Percentiles rank a stretch among this genome's conserved stretches.
These are phyloP conservation scores for Parasteatoda tepidariorum DNA, from an alignment of 1,140 invertebrate species.

Conservation along the genomic window DNA sequence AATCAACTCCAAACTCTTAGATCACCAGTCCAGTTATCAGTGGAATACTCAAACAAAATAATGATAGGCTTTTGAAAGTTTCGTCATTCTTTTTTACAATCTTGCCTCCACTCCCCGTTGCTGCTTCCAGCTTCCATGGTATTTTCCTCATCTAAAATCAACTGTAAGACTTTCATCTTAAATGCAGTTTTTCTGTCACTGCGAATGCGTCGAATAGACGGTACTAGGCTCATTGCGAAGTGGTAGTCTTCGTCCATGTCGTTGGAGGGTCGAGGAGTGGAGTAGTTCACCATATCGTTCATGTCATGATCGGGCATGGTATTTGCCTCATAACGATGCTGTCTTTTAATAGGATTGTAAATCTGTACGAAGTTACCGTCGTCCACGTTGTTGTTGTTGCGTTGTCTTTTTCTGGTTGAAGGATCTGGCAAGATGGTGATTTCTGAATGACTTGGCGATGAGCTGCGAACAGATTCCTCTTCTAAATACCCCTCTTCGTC, in stretches of 20 bases:
- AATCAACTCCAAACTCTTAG: too few relatives aligned
- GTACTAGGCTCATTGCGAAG: constrained; percentile 16
- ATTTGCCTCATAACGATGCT: neutral
- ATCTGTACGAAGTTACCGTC: neutral
- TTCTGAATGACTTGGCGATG: neutral
- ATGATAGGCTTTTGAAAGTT: too few relatives aligned
- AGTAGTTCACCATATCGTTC: neutral
- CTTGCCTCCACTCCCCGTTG: too few relatives aligned
- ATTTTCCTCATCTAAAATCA: constrained; percentile 16
- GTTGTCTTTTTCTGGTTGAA: neutral
- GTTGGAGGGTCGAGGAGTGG: neutral
- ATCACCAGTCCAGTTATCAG: too few relatives aligned
- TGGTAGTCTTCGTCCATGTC: constrained; percentile 28
- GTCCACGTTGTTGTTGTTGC: neutral
- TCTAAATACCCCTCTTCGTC: neutral
- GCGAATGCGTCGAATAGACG: neutral
- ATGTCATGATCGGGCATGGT: neutral
- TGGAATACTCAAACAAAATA: too few relatives aligned
- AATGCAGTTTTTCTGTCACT: neutral
- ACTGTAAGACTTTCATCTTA: constrained; percentile 24
- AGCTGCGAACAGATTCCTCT: neutral
- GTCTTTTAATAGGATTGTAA: neutral
- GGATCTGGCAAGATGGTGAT: neutral
- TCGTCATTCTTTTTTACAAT: too few relatives aligned
- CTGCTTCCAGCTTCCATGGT: neutral